A percentile compares a stretch with the other conserved stretches of the same genome.
Conservation (phyloP, 2,888 invertebrate species). For the Sialis lutaria region DNA sequence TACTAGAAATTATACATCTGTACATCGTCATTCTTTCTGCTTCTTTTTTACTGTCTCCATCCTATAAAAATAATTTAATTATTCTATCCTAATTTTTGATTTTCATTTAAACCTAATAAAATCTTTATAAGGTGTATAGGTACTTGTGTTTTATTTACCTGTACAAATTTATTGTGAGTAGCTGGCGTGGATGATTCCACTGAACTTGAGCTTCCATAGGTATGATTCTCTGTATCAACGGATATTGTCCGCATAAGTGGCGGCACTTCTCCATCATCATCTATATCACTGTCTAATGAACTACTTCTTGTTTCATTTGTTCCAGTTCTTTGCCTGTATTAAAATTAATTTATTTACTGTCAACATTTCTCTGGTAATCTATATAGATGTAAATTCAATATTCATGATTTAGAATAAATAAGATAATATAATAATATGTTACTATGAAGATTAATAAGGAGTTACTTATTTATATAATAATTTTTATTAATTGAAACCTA, state of each 20-base stretch:
- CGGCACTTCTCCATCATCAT: slow-evolving; percentile 25
- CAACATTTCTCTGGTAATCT: not conserved
- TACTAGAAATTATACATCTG: slow-evolving; percentile 72
- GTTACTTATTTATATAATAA: no score
- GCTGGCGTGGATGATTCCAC: slow-evolving; percentile 31
- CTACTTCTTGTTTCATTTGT: slow-evolving; percentile 26
- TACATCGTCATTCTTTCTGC: slow-evolving; percentile 73
- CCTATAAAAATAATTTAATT: slow-evolving; percentile 12
- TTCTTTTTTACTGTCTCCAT: slow-evolving; percentile 39
- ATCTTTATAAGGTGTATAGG: no score
- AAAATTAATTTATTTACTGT: not conserved
- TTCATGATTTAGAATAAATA: not conserved
- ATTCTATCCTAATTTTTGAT: no score
- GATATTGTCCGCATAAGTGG: slow-evolving; percentile 40
- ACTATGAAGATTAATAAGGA: no score
- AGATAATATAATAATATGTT: no score
- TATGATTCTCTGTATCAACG: slow-evolving; percentile 33
- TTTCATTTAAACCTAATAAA: no score
- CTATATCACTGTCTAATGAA: slow-evolving; percentile 30
- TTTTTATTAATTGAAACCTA: slow-evolving; percentile 25
- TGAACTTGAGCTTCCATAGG: slow-evolving; percentile 28
- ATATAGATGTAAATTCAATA: not conserved
- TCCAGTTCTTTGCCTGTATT: slow-evolving; percentile 11
- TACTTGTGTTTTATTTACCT: slow-evolving; percentile 6
- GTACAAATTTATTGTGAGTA: slow-evolving; percentile 22